Evolutionary conservation across 2,797 vertebrate genomes (phyloP), one percentile per base, ranked within the genome.

Genomic region (Melanogrammus aeglefinus): DNA sequence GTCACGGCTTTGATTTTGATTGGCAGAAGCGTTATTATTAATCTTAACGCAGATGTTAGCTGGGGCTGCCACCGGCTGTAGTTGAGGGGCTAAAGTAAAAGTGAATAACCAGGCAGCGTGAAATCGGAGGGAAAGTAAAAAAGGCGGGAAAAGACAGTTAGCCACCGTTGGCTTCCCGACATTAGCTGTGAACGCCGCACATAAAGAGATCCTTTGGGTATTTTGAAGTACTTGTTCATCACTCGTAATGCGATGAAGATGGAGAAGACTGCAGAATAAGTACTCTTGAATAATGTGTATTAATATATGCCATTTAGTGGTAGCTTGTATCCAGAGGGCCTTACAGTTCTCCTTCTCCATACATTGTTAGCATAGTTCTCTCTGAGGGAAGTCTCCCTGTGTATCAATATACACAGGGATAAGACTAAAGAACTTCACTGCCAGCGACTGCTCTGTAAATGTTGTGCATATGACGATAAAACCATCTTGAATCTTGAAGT

Each of bases 11-110:
- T 78, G 63, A 13, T 4, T 69, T 16, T 80, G 79, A 82, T 74
- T 73, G 83, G 75, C 79, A 81, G 79, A 57, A 73, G 41, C 44
- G 74, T 79, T 78, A 82, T 77, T 75, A 75, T 27, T 76, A 79
- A 81, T 82, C 74, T 83, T 77, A 85, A 77, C 72, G 77, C 47
- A n/a, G 73, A 75, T 77, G 76, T 82, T 77, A 79, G 71, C 5
- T 13, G 70, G 72, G 75, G 21, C 76, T 39, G 35, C 75, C 78
- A 79, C 63, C 38, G 44, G 80, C 78, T 66, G 78, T 78, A 70
- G 72, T 77, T n/a, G 12, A 0, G 9, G 38, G 75, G 79, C 74
- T 80, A 80, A 77, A 78, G 77, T 78, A 75, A 75, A 74, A 18
- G 47, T 41, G 82, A 78, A 73, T 36, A 73, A 80, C 6, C 70